These are phyloP conservation scores for Hippolais icterina DNA, from an alignment of 2,113 vertebrate genomes.

Conservation along the genomic window DNA sequence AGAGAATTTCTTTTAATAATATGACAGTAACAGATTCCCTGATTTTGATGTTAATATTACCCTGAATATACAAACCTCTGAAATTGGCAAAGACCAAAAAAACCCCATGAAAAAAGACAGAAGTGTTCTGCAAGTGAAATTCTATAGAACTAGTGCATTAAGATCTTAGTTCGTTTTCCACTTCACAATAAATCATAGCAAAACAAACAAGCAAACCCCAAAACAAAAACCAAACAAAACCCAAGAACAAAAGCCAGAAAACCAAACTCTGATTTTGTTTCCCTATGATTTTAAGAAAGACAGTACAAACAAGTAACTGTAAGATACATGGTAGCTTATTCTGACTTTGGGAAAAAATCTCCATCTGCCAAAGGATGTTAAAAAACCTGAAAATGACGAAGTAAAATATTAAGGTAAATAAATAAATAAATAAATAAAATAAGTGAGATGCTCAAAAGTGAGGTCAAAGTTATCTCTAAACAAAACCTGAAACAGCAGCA, in stretches of 20 bases:
- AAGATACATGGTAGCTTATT: background rate
- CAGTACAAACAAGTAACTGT: background rate
- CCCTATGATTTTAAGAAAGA: background rate
- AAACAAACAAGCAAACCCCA: background rate
- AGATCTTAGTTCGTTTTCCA: background rate
- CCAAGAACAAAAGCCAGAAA: background rate
- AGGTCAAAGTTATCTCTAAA: background rate
- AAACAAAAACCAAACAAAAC: background rate
- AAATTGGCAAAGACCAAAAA: background rate
- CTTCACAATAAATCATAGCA: background rate
- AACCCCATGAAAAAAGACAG: accelerated
- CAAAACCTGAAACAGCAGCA: background rate
- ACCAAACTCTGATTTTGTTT: background rate
- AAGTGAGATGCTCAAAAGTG: background rate
- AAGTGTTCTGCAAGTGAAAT: background rate
- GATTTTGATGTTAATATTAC: background rate
- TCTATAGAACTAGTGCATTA: background rate
- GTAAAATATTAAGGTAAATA: background rate
- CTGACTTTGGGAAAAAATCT: background rate
- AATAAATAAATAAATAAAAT: background rate
- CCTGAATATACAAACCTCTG: background rate
- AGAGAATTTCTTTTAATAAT: background rate
- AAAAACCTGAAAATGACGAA: background rate
- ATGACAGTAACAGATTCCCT: background rate
- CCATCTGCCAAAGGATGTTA: background rate